Evolutionary conservation across 2,113 vertebrate species (phyloP), one percentile per base, ranked within the genome.

Genomic region (Syrmaticus mikado): DNA sequence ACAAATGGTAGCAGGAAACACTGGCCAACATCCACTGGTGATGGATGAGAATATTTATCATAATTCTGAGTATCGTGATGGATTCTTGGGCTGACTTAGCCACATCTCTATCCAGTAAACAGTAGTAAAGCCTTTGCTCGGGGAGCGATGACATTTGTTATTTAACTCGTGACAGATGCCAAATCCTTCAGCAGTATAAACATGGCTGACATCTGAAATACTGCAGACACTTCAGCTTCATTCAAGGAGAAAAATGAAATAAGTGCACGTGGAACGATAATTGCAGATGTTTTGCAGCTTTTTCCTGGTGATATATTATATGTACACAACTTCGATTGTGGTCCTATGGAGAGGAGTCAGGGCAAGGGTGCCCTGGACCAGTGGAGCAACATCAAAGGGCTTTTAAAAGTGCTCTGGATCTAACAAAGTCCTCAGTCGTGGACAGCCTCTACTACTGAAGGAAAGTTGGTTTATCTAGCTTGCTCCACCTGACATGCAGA

Each of bases 21-120:
- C 21, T 4, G 28, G 25, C 62, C 60, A 70, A 24, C 41, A 45
- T 28, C 76, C n/a, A n/a, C n/a, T n/a, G n/a, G 7, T 32, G 78
- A 74, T 20, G n/a, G 61, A 30, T 41, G 82, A 34, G 72, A 55
- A 30, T 19, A 57, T 61, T 87, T 55, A 76, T 57, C 78, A 66
- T 34, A 61, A 70, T 60, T 78, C 74, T 53, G 38, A 36, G 92
- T 48, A 64, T 34, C 65, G 46, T 70, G n/a, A 43, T 41, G 61
- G 46, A 77, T 21, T 64, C 34, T 48, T 57, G 58, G 55, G 73
- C 89, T 75, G 71, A 68, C 67, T 66, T 93, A 77, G 70, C 71
- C 62, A 76, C 68, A 36, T n/a, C 71, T 8, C 78, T 38, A 41
- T 89, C 25, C 57, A 50, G 52, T 28, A 72, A 75, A 92, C 89